These are phyloP conservation scores for Clavelina lepadiformis DNA, from an alignment of 23 tunicate genomes.

Conservation along the genomic window DNA sequence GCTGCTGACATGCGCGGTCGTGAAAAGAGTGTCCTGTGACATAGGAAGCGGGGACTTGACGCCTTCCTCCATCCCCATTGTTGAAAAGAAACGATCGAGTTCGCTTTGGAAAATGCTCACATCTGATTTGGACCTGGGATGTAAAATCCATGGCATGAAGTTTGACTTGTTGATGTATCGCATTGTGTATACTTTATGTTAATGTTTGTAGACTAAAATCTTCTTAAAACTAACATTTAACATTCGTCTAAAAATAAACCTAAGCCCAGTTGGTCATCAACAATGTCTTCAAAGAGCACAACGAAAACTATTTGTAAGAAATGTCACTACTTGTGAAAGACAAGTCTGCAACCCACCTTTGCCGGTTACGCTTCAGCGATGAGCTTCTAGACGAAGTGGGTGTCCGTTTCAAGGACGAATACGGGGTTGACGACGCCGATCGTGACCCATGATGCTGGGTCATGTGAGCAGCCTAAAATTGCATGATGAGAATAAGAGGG, in stretches of 20 bases:
- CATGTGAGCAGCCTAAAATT: constrained; percentile 43
- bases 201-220: too few relatives aligned
- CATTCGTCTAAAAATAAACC: too few relatives aligned
- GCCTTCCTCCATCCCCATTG: constrained; percentile 85
- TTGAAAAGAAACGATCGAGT: constrained; percentile 75
- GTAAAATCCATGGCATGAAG: too few relatives aligned
- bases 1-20: constrained; percentile 66
- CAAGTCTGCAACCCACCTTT: constrained; percentile 37
- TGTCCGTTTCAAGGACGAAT: constrained; percentile 76
- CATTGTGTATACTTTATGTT: too few relatives aligned
- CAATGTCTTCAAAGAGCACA: too few relatives aligned
- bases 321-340: too few relatives aligned
- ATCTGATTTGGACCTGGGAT: constrained; percentile 69
- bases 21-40: constrained; percentile 45
- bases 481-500: too few relatives aligned
- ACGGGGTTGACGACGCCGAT: constrained; percentile 77
- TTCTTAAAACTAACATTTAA: too few relatives aligned
- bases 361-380: constrained; percentile 77
- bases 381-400: constrained; percentile 72
- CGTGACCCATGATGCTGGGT: constrained; percentile 57
- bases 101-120: constrained; percentile 47
- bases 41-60: constrained; percentile 29
- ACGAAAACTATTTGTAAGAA: too few relatives aligned
- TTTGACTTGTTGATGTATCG: too few relatives aligned
- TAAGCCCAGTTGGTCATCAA: too few relatives aligned